These are phyloP conservation scores for Formicarius rufipectus DNA, from an alignment of 2,113 vertebrate species.

Conservation along the genomic window DNA sequence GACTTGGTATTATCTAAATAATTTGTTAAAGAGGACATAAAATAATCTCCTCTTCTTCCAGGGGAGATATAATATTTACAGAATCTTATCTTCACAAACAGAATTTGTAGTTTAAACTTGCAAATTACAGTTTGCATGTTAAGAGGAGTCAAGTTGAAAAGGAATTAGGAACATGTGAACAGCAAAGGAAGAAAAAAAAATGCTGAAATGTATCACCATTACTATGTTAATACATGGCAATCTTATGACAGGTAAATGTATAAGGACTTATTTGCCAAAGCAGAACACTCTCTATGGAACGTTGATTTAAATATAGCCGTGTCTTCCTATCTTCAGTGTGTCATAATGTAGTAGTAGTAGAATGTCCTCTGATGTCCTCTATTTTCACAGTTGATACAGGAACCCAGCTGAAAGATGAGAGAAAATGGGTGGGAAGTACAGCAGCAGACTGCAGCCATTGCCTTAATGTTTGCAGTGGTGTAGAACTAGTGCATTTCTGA, in stretches of 20 bases:
- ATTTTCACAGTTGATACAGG: constrained; percentile 32
- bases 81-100: constrained; percentile 38
- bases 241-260: constrained; percentile 32
- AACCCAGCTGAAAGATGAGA: not conserved
- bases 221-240: not conserved
- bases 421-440: not conserved
- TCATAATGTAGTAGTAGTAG: constrained; percentile 33
- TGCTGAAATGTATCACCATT: constrained; percentile 33
- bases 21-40: not conserved
- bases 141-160: not conserved
- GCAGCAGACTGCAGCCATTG: not conserved
- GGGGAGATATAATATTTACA: not conserved
- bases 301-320: constrained; percentile 33
- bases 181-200: constrained; percentile 34
- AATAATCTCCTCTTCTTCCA: constrained; percentile 7
- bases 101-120: constrained; percentile 37
- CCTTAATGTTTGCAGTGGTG: constrained; percentile 2
- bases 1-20: constrained; percentile 33
- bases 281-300: constrained; percentile 34
- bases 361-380: constrained; percentile 51
- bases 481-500: not conserved
- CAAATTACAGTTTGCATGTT: constrained; percentile 42
- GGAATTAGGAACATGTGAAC: not conserved
- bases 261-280: constrained; percentile 9
- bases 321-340: constrained; percentile 15